Base-by-base conservation (phyloP, 2,113 vertebrate species). In the Sisor rabdophorus region DNA sequence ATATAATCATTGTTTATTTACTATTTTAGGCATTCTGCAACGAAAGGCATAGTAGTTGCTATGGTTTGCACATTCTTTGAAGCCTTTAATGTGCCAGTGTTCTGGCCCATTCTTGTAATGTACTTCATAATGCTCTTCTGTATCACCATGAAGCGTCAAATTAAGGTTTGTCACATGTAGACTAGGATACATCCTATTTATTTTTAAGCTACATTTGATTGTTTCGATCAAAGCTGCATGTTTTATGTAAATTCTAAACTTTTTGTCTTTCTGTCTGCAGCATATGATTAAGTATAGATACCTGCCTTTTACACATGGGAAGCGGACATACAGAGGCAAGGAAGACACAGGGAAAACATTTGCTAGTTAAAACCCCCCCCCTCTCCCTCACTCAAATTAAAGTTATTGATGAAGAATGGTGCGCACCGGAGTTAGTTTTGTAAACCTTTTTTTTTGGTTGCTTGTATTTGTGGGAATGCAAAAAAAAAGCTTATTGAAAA, bases 41-140 rank as follows among this genome's bases (percentile, higher is more conserved):
- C 97, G 32, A 99, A 98, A 91, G 97, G 96, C 88, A 94, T 99
- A 75, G 88, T 99, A 75, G 94, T 98, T 75, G 97, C 97, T 56
- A 99, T 95, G 96, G 87, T 94, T 78, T 99, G 96, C 87, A 99
- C 97, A 3, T 99, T 98, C 93, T 99, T 99, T 0, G 97, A 99
- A 55, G 94, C 95, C 80, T 99, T 99, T 89, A 98, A 99, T 0
- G 96, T 99, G 81, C 97, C 97, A 0, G 97, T 99, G 74, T 99
- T 99, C 86, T 99, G 97, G 97, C 97, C 97, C 3, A 99, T 99
- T 88, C 95, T 99, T 75, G 97, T 99, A 85, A 98, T 99, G 97
- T 99, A 99, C 91, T 99, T 99, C 93, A 95, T 99, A 88, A 98
- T 99, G 96, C 94, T 99, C 11, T 99, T 99, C 92, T 99, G 97